Evolutionary conservation across 2,888 invertebrate species (phyloP).

Genomic region (Cordilura impudica): DNA sequence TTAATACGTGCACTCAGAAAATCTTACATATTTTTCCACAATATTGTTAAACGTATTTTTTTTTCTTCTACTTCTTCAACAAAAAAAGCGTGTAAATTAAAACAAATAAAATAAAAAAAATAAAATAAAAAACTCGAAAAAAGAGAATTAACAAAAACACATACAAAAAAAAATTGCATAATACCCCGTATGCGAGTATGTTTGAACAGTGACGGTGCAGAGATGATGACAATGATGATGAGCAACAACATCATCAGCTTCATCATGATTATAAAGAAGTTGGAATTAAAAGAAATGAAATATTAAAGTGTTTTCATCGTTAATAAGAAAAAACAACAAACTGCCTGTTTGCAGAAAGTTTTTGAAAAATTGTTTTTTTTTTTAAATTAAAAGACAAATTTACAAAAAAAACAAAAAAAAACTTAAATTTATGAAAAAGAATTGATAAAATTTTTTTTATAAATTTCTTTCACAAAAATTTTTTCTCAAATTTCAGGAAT

Average conservation of each 20-base stretch:
- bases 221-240: neutral
- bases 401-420: neutral
- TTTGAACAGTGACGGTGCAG: neutral
- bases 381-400: neutral
- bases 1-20: neutral
- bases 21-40: neutral
- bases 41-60: no score
- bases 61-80: no score
- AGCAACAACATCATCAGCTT: neutral
- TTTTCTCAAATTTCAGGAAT: neutral
- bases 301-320: neutral
- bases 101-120: neutral
- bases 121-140: conserved; percentile 1
- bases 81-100: neutral
- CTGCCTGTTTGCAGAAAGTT: conserved; percentile 20
- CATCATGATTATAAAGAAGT: neutral
- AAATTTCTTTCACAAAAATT: neutral
- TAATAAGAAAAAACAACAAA: neutral
- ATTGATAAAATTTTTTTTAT: neutral
- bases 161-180: conserved; percentile 48
- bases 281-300: neutral
- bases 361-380: neutral
- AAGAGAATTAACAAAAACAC: conserved; percentile 8
- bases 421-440: neutral
- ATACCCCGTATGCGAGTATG: conserved; percentile 7